phyloP scores from a whole-genome alignment of 2,113 vertebrate genomes.

The Sarotherodon lohbergeri region DNA sequence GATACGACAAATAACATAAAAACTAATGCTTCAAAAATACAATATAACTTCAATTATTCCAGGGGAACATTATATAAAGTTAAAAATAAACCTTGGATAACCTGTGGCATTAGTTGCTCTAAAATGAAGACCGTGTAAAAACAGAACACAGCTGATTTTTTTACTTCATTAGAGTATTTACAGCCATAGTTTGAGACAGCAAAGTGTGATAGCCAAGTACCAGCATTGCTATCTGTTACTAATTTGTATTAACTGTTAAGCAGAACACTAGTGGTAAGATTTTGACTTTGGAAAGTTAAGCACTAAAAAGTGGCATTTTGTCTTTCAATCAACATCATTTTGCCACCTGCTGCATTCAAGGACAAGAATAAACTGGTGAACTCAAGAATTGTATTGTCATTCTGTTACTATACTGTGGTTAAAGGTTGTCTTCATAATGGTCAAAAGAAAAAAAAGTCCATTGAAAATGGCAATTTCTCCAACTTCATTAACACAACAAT shows the following conservation, averaged over 20 bases:
- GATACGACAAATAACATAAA: fast-evolving
- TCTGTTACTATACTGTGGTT: fast-evolving
- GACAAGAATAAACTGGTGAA: neutral
- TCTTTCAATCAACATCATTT: neutral
- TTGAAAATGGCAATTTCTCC: neutral
- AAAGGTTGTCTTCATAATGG: neutral
- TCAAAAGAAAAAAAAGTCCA: neutral
- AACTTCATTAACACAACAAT: neutral
- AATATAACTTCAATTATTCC: neutral
- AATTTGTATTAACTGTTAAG: neutral
- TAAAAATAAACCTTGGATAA: neutral
- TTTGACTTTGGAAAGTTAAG: neutral
- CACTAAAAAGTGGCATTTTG: neutral
- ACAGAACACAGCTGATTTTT: neutral
- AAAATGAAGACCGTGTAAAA: neutral
- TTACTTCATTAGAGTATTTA: neutral
- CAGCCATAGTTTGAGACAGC: neutral
- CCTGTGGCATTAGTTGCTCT: neutral
- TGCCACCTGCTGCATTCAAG: neutral
- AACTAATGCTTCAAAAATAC: neutral
- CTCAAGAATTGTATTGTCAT: neutral
- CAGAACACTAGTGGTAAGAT: neutral
- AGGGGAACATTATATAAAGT: neutral
- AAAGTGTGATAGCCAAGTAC: neutral
- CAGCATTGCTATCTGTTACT: neutral